Percentiles rank a stretch among this genome's conserved stretches.
These are phyloP conservation scores for Meiosimyza platycephala DNA, from an alignment of 2,888 invertebrate species.

Conservation along the genomic window DNA sequence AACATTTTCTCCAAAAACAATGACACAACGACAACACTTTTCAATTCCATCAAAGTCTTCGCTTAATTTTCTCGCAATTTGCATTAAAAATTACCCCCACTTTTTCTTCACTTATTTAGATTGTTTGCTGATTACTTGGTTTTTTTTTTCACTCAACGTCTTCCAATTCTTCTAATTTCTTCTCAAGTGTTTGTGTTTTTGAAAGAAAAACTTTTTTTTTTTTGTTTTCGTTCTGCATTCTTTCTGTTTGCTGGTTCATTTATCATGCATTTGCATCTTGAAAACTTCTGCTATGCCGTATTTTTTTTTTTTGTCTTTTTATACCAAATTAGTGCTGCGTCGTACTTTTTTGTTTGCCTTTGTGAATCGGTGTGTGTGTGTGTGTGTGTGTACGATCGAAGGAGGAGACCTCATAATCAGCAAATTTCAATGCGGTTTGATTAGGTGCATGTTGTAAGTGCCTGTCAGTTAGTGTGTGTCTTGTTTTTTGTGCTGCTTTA, in stretches of 20 bases:
- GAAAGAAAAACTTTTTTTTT: slow-evolving; percentile 7
- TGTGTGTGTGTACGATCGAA: not conserved
- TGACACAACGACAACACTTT: slow-evolving; percentile 5
- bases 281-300: slow-evolving; percentile 1
- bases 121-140: slow-evolving; percentile 8
- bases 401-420: slow-evolving; percentile 17
- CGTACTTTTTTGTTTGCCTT: not conserved
- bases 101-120: not conserved
- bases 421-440: slow-evolving; percentile 33
- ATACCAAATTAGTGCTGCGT: not conserved
- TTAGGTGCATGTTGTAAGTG: slow-evolving; percentile 18
- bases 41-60: slow-evolving; percentile 9
- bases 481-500: no score
- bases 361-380: slow-evolving; percentile 4
- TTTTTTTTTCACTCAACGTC: not conserved
- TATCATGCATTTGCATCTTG: slow-evolving; percentile 29
- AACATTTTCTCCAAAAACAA: slow-evolving; percentile 5
- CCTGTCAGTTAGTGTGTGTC: no score
- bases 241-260: slow-evolving; percentile 38
- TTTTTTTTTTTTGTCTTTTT: not conserved
- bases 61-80: slow-evolving; percentile 32
- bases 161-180: slow-evolving; percentile 32
- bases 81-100: slow-evolving; percentile 25
- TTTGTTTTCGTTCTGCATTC: not conserved
- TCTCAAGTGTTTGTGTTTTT: slow-evolving; percentile 16